A percentile compares a stretch with the other conserved stretches of the same genome.
Evolutionary conservation across 1,140 invertebrate species (phyloP).

Genomic region (Caenorhabditis tropicalis): DNA sequence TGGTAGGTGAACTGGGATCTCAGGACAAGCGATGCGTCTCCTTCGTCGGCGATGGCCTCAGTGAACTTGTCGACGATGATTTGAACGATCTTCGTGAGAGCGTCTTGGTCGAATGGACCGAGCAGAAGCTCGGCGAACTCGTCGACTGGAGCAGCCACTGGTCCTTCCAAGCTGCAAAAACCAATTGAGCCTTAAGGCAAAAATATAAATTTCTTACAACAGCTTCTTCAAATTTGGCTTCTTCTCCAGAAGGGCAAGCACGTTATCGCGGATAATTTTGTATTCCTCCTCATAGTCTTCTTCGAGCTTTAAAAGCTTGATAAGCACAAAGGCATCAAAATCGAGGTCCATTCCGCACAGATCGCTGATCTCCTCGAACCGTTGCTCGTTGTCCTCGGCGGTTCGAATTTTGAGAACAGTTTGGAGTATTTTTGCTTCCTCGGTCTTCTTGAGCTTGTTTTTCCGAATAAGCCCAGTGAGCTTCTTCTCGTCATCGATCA

Average conservation of each 20-base stretch:
- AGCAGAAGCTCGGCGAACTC: neutral
- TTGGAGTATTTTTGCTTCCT: neutral
- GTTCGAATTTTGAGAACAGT: neutral
- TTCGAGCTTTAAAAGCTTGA: neutral
- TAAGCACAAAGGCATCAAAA: conserved; percentile 1
- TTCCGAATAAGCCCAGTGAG: neutral
- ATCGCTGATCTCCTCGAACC: neutral
- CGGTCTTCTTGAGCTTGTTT: neutral
- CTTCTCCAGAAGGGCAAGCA: neutral
- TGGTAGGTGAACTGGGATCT: neutral
- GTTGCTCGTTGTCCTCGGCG: neutral
- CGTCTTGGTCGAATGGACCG: neutral
- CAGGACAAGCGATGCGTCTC: neutral
- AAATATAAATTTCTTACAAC: neutral
- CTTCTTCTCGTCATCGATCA: conserved; percentile 20
- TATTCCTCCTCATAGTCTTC: neutral
- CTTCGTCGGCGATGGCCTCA: neutral
- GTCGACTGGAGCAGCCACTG: neutral
- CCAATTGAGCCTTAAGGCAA: too few relatives aligned
- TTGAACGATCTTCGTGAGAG: neutral
- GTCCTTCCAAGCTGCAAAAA: neutral
- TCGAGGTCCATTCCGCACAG: neutral
- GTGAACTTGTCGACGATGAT: neutral
- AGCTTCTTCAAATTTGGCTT: neutral
- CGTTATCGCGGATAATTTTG: neutral